Conservation (phyloP, 2,888 invertebrate species). For the Creontiades dilutus region DNA sequence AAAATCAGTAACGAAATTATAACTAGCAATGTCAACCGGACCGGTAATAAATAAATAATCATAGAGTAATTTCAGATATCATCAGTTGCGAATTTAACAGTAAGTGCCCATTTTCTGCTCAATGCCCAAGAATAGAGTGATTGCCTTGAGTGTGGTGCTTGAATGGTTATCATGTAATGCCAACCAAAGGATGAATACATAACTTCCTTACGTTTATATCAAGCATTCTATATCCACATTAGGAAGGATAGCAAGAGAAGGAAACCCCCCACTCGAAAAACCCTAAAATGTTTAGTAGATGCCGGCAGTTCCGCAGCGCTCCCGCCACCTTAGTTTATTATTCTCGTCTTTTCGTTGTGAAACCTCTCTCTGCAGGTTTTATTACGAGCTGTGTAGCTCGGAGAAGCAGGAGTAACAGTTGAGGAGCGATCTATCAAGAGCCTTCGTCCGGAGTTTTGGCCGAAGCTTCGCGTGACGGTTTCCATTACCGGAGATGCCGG, state of each 20-base stretch:
- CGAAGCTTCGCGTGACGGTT: slow-evolving; percentile 40
- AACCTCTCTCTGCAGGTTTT: slow-evolving; percentile 36
- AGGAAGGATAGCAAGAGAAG: neutral
- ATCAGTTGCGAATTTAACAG: too few relatives aligned
- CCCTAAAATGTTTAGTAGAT: slow-evolving; percentile 35
- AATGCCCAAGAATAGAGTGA: too few relatives aligned
- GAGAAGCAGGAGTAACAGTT: neutral
- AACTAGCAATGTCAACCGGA: too few relatives aligned
- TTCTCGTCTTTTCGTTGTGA: slow-evolving; percentile 36
- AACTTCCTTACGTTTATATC: neutral
- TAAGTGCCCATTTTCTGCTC: too few relatives aligned
- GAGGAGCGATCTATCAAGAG: slow-evolving; percentile 42
- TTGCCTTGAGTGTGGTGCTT: too few relatives aligned
- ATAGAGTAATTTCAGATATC: too few relatives aligned
- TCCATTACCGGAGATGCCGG: slow-evolving; percentile 1
- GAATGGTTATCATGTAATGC: neutral
- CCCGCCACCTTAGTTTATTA: slow-evolving; percentile 40
- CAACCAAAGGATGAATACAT: neutral
- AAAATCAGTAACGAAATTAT: too few relatives aligned
- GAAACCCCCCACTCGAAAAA: neutral
- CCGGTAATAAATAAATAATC: too few relatives aligned
- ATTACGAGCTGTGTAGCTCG: neutral
- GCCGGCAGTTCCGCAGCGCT: slow-evolving; percentile 26
- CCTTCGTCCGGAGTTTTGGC: slow-evolving; percentile 22
- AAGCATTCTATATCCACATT: slow-evolving; percentile 12